phyloP scores from a whole-genome alignment of 2,113 vertebrate genomes.

The Patagioenas fasciata region DNA sequence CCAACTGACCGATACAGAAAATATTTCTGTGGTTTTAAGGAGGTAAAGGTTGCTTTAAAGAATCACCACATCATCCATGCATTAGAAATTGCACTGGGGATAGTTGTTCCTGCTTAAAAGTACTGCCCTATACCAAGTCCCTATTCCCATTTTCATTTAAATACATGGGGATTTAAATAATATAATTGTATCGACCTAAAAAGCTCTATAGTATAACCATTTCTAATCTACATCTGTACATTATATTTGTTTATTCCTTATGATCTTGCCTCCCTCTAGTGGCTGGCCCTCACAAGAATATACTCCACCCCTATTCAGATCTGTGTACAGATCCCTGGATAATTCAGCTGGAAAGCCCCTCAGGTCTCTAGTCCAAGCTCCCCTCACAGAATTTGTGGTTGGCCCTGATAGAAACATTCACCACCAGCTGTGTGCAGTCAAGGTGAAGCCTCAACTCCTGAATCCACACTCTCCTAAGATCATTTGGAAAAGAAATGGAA shows the following conservation, averaged over 20 bases:
- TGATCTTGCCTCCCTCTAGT: constrained; percentile 29
- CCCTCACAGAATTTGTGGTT: neutral
- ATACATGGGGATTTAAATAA: neutral
- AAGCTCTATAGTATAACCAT: neutral
- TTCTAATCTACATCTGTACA: neutral
- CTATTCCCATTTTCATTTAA: neutral
- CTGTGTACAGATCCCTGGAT: neutral
- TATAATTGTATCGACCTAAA: neutral
- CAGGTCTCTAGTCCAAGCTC: neutral
- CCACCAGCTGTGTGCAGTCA: neutral
- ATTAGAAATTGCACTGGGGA: neutral
- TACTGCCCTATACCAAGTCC: neutral
- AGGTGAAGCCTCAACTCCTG: neutral
- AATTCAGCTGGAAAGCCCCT: neutral
- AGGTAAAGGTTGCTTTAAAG: neutral
- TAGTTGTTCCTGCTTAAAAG: neutral
- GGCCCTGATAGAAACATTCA: neutral
- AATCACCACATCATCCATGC: neutral
- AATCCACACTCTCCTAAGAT: neutral
- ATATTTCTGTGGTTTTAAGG: neutral
- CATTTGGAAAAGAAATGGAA: neutral
- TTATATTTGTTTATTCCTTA: neutral
- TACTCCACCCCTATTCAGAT: neutral
- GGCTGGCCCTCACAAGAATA: neutral
- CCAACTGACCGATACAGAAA: neutral